These are phyloP conservation scores for Athripsodes cinereus DNA, from an alignment of 2,888 invertebrate genomes.

Conservation along the genomic window DNA sequence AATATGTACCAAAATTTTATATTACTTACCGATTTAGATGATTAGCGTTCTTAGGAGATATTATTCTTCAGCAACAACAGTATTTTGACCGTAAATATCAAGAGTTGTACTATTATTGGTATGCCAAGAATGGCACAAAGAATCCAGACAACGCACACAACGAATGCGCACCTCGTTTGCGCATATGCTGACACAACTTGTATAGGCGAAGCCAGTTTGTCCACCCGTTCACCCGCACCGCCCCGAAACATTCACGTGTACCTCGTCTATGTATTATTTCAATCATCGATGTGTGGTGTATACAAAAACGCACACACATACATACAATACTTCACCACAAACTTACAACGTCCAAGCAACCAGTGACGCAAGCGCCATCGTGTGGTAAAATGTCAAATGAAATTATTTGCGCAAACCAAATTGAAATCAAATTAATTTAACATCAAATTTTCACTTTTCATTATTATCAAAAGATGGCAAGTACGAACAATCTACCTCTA, in stretches of 20 bases:
- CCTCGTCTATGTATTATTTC: conserved; percentile 35
- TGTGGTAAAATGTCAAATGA: not conserved
- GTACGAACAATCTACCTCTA: too few species aligned
- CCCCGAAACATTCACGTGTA: conserved; percentile 24
- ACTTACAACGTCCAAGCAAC: conserved; percentile 5
- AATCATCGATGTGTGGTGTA: too few species aligned
- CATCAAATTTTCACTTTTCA: too few species aligned
- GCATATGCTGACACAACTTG: conserved; percentile 68
- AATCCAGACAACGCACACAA: conserved; percentile 91
- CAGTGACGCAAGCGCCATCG: conserved; percentile 15
- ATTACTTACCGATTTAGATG: conserved; percentile 63
- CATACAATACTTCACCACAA: conserved; percentile 33
- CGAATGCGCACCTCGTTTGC: conserved; percentile 76
- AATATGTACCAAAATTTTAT: conserved; percentile 50
- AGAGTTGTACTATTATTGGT: conserved; percentile 75
- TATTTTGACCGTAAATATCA: conserved; percentile 64
- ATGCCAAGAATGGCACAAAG: conserved; percentile 97
- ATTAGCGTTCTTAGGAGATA: conserved; percentile 16
- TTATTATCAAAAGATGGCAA: too few species aligned
- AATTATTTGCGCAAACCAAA: too few species aligned
- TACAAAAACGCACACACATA: too few species aligned
- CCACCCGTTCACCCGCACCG: conserved; percentile 35
- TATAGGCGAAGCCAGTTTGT: conserved; percentile 45
- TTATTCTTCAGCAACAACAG: conserved; percentile 50
- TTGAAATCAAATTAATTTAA: too few species aligned